A percentile compares a stretch with the other conserved stretches of the same genome.
Evolutionary conservation across 2,888 invertebrate species (phyloP).

Genomic region (Dexiosoma caninum): DNA sequence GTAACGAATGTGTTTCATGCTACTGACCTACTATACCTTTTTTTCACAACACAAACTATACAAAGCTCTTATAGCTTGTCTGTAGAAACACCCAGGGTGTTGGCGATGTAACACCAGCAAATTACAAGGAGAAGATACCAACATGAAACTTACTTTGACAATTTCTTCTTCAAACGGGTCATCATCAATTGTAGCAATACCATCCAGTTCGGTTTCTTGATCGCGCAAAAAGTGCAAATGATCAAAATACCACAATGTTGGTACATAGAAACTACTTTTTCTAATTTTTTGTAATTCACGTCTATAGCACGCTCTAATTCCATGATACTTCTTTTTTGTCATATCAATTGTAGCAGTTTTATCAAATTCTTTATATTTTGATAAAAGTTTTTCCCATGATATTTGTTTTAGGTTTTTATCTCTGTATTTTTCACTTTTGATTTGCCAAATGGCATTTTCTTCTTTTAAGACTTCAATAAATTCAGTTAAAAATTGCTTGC

Average conservation of each 20-base stretch:
- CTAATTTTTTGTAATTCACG: constrained; percentile 13
- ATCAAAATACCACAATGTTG: constrained; percentile 43
- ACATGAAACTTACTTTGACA: not conserved
- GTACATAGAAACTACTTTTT: constrained; percentile 21
- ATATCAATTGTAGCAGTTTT: constrained; percentile 3
- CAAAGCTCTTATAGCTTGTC: too few species aligned
- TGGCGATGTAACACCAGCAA: too few species aligned
- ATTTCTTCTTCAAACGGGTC: constrained; percentile 1
- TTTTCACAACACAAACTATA: too few species aligned
- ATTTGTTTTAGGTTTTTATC: constrained; percentile 4
- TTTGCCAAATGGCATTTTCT: constrained; percentile 16
- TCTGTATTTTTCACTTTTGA: constrained; percentile 14
- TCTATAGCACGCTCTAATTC: constrained; percentile 13
- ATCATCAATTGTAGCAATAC: not conserved
- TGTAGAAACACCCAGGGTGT: too few species aligned
- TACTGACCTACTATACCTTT: too few species aligned
- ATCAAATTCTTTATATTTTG: constrained; percentile 23
- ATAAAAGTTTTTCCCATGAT: not conserved
- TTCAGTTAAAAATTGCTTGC: constrained; percentile 17
- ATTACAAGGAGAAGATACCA: too few species aligned
- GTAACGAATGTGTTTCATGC: too few species aligned
- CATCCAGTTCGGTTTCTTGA: constrained; percentile 19
- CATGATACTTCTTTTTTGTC: constrained; percentile 5
- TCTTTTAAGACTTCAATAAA: constrained; percentile 24
- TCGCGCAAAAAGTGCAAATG: constrained; percentile 25